These are phyloP conservation scores for Quadroppia sp. DNA, from an alignment of 2,888 invertebrate species.

Conservation along the genomic window DNA sequence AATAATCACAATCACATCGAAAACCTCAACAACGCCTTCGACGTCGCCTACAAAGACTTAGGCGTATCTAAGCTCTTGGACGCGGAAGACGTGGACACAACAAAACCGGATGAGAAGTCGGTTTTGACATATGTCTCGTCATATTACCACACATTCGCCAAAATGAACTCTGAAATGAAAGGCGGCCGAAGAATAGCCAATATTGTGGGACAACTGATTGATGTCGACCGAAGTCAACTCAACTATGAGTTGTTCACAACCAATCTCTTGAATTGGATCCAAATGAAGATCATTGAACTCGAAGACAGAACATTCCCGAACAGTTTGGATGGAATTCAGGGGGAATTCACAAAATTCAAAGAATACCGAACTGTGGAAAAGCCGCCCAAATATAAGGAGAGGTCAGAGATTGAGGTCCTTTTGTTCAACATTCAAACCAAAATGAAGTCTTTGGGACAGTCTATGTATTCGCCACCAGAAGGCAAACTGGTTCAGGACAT, in stretches of 20 bases:
- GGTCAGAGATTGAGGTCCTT: constrained; percentile 93
- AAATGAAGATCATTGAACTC: constrained; percentile 72
- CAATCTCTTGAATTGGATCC: constrained; percentile 88
- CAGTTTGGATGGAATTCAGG: constrained; percentile 84
- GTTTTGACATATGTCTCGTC: constrained; percentile 98
- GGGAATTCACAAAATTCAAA: constrained; percentile 66
- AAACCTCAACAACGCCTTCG: constrained; percentile 96
- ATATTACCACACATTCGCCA: constrained; percentile 98
- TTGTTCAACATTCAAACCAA: no score
- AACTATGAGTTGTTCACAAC: constrained; percentile 80
- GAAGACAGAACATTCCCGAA: constrained; percentile 87
- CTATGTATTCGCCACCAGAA: constrained; percentile 78
- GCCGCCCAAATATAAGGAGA: constrained; percentile 96
- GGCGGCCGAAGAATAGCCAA: constrained; percentile 59
- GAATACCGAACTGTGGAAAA: constrained; percentile 95
- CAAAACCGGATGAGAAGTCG: constrained; percentile 93
- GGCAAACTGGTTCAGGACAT: constrained; percentile 91
- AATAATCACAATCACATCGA: neutral
- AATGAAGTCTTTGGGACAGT: constrained; percentile 86
- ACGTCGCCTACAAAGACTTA: constrained; percentile 83
- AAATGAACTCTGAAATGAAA: constrained; percentile 68
- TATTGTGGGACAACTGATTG: constrained; percentile 93
- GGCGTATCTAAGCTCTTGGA: constrained; percentile 89
- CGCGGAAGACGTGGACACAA: constrained; percentile 94
- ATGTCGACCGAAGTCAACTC: constrained; percentile 83